Conservation (phyloP, 2,888 invertebrate genomes). For the Polylopha cassiicola region DNA sequence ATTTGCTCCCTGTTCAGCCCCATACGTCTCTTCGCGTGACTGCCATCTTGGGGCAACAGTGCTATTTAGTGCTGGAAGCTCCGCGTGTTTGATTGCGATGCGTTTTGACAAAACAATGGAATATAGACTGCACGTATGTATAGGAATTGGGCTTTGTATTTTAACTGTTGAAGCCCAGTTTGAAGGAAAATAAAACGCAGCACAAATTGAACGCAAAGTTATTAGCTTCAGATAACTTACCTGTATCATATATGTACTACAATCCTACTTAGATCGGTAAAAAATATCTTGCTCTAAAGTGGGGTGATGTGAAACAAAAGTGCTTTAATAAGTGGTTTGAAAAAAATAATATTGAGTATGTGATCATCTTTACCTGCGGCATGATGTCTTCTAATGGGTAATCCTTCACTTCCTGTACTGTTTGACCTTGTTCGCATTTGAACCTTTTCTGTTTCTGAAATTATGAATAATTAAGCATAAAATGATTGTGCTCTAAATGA, state of each 20-base stretch:
- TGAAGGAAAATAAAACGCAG: conserved; percentile 28
- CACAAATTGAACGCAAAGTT: conserved; percentile 26
- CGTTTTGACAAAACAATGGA: conserved; percentile 21
- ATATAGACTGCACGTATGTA: too few relatives aligned
- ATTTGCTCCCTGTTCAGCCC: conserved; percentile 77
- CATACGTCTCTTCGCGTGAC: conserved; percentile 77
- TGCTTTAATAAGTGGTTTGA: conserved; percentile 2
- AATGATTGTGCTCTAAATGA: conserved; percentile 13
- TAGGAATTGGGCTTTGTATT: too few relatives aligned
- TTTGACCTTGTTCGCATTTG: conserved; percentile 76
- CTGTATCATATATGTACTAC: conserved; percentile 2
- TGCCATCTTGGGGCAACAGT: conserved; percentile 75
- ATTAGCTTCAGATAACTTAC: conserved; percentile 20
- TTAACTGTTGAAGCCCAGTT: too few relatives aligned
- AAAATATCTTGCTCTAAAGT: background rate
- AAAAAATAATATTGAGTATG: background rate
- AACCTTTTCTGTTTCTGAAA: conserved; percentile 73
- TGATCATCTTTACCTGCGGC: conserved; percentile 57
- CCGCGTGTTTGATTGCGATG: conserved; percentile 30
- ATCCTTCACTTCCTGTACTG: conserved; percentile 76
- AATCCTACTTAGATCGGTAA: background rate
- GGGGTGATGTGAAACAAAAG: conserved; percentile 6
- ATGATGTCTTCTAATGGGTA: conserved; percentile 77
- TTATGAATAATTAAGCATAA: conserved; percentile 26
- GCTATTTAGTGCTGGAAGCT: conserved; percentile 59